Evolutionary conservation across 2,888 invertebrate species (phyloP), one percentile per base, ranked within the genome.

Genomic region (Dolichomitus sp.): DNA sequence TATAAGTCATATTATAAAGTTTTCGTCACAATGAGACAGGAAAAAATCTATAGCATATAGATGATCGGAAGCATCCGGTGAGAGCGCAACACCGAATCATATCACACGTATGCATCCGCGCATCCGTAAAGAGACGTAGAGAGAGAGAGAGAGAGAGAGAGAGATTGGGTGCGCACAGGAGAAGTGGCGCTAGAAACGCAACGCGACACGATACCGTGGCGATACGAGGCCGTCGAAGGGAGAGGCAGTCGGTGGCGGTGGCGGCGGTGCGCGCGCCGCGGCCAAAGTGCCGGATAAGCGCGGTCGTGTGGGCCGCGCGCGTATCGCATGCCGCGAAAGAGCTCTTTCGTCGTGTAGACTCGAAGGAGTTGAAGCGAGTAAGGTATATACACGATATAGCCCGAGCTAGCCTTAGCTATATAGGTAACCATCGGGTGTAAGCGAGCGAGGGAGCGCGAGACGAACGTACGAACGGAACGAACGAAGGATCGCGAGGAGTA

Each of bases 231-330:
- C 77, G 70, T 69, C 65, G 72, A 65, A 73, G 78, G 80, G 66
- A 77, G 63, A 83, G 73, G 45, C 68, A 50, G 57, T 40, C 63
- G 69, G 48, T 23, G 63, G 50, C 52, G 65, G 54, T 30, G 59
- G 57, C 66, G 66, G 45, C 66, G 54, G 57, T 63, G 74, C 80
- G 80, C 63, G 66, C 74, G 75, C 52, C 74, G 50, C 59, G 57
- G 74, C 74, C 74, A 80, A 80, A 80, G 78, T 81, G 79, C 79
- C 81, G 84, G 81, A 81, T 79, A 84, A 81, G 75, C 70, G 68
- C 54, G 74, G 74, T 80, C 80, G 82, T 84, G 82, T 82, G 84
- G 82, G 80, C 82, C 65, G 84, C 80, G 81, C 81, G 81, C 82
- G 80, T 78, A 66, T 75, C 81, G 79, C 79, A 57, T 75, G 75